phyloP scores from a whole-genome alignment of 2,113 vertebrate species.

The Tachycineta bicolor region DNA sequence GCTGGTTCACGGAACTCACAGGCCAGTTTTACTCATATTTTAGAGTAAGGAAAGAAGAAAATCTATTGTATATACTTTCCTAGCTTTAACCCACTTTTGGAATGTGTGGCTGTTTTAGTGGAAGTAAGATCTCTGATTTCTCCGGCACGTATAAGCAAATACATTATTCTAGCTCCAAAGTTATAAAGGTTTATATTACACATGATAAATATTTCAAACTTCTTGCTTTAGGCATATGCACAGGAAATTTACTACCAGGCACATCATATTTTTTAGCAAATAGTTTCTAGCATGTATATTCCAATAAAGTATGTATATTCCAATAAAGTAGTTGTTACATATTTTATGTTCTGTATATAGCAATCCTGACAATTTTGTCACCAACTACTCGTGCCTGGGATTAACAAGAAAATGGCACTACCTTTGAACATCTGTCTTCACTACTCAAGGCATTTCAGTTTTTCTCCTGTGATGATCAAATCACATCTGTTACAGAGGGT shows the following conservation, averaged over 20 bases:
- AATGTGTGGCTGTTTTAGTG: constrained; percentile 82
- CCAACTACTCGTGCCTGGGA: constrained; percentile 77
- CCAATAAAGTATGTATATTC: constrained; percentile 9
- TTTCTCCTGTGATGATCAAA: neutral
- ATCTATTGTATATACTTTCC: neutral
- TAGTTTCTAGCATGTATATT: constrained; percentile 32
- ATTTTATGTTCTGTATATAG: constrained; percentile 70
- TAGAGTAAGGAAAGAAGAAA: neutral
- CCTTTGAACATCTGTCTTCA: constrained; percentile 34
- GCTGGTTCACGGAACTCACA: neutral
- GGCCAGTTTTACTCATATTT: neutral
- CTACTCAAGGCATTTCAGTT: neutral
- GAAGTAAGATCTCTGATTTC: constrained; percentile 85
- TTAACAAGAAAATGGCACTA: constrained; percentile 81
- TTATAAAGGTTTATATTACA: neutral
- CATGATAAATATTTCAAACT: neutral
- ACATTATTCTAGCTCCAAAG: neutral
- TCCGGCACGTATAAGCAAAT: constrained; percentile 74
- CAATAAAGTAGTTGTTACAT: neutral
- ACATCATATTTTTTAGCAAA: constrained; percentile 5
- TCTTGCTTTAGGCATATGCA: neutral
- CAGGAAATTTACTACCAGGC: neutral
- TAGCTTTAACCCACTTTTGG: constrained; percentile 77
- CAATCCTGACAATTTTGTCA: constrained; percentile 85
- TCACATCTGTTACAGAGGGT: neutral